Evolutionary conservation across 1,140 invertebrate genomes (phyloP), one percentile per base, ranked within the genome.

Genomic region (Drosophila insularis): DNA sequence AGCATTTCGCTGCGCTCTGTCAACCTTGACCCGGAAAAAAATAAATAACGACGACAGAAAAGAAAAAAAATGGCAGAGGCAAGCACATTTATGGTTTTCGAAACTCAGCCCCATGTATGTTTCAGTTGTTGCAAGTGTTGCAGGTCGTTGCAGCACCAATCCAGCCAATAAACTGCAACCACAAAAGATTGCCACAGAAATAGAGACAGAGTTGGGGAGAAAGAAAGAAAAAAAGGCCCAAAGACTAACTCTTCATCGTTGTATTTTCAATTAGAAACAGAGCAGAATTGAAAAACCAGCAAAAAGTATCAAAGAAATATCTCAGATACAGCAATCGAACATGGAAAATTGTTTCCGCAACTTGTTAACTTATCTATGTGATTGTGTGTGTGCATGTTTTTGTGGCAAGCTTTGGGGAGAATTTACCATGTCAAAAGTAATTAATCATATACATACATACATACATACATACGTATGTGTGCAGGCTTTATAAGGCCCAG

Each of bases 21-120:
- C 82, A 86, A 86, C 82, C 82, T 86, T 86, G 82, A 86, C 82
- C 82, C 76, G 68, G 69, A 64, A 65, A 68, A 78, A 78, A 68
- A 60, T 59, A 35, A 55, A 17, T 23, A 21, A 76, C 17, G 21
- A 50, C 43, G 43, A 50, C 43, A 17, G 31, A 55, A 58, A 74
- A 56, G 40, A 32, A 61, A 61, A 46, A 66, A 63, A 65, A 17
- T 58, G 55, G 55, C 55, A 58, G 17, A 58, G 55, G 14, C 55
- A 58, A 58, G 55, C 55, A 58, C 55, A 58, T 58, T 58, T 58
- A 58, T 58, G 55, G 55, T 19, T 32, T 58, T 19, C 19, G 32
- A 58, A 35, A 19, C 55, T 58, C 55, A 58, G 55, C 19, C 55
- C 37, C 14, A 58, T 58, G 39, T 40, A n/a, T 43, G 14, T 21